Evolutionary conservation across 1,140 invertebrate genomes (phyloP), one percentile per base, ranked within the genome.

Genomic region (Branchinecta lynchi): DNA sequence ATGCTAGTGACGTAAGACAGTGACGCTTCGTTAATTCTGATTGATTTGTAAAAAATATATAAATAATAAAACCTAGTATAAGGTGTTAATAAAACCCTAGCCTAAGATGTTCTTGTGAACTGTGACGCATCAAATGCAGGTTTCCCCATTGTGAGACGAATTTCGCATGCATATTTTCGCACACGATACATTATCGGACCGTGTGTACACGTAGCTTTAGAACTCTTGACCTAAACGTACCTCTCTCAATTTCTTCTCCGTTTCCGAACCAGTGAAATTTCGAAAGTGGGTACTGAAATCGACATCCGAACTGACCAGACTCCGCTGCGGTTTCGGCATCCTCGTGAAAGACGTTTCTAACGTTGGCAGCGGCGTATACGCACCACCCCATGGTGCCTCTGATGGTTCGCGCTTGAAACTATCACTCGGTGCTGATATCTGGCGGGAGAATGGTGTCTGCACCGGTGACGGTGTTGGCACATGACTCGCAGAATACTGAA

Each of bases 191-290:
- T n/a, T n/a, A n/a, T n/a, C n/a, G n/a, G n/a, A n/a, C n/a, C n/a
- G n/a, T n/a, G n/a, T n/a, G n/a, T n/a, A n/a, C n/a, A n/a, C n/a
- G n/a, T n/a, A n/a, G 32, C 1, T 3, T 32, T 32, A 32, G 1
- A 32, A 32, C 32, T 32, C 32, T 5, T 3, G 32, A 32, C 5
- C 32, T 32, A 32, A 15, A 15, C 51, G 12, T 60, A 60, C 51
- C 51, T 60, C 51, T 60, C 51, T 60, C 17, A 60, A 6, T 20
- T 60, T 60, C 51, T 20, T 60, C 6, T 60, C 51, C 51, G 51
- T 60, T 60, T 60, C 51, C 17, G 51, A 60, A 15, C 51, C 51
- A 60, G 51, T 60, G 17, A 60, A 60, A 60, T 60, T 60, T 60
- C 51, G 12, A 20, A 60, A 60, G 12, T 60, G 51, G 12, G 51